Conservation (phyloP, 2,888 invertebrate species). For the Nephrotoma appendiculata region DNA sequence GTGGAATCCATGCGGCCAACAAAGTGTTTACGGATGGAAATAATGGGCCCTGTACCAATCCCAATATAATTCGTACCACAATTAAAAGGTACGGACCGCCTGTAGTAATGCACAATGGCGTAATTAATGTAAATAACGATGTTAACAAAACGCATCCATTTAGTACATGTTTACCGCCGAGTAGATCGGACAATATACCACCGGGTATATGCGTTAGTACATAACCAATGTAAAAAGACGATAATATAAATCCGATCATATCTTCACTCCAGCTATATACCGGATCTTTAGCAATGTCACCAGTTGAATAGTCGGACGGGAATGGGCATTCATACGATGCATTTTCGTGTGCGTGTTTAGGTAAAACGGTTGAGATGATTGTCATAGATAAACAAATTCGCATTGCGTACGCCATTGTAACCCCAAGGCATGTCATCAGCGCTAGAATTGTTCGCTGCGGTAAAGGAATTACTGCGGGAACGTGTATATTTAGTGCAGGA, state of each 20-base stretch:
- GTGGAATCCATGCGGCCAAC: not conserved
- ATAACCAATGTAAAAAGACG: not conserved
- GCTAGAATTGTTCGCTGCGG: not conserved
- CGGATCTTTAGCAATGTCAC: too few species aligned
- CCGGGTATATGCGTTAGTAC: not conserved
- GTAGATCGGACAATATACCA: not conserved
- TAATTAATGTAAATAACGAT: too few species aligned
- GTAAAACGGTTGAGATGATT: not conserved
- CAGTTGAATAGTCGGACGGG: too few species aligned
- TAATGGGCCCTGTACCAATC: not conserved
- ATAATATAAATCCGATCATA: not conserved
- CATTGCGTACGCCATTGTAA: not conserved
- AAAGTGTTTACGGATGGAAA: not conserved
- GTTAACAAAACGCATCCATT: not conserved
- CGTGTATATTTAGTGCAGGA: too few species aligned
- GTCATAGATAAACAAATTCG: not conserved
- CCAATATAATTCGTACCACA: not conserved
- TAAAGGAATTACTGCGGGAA: not conserved
- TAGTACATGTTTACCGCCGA: not conserved
- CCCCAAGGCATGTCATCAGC: not conserved
- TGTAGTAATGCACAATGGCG: too few species aligned
- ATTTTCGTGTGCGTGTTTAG: too few species aligned
- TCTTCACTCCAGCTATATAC: too few species aligned
- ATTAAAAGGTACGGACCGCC: too few species aligned
- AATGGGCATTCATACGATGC: too few species aligned